Percentiles rank a stretch among this genome's conserved stretches.
Evolutionary conservation across 2,888 invertebrate species (phyloP).

Genomic region (Cephus sareptanus): DNA sequence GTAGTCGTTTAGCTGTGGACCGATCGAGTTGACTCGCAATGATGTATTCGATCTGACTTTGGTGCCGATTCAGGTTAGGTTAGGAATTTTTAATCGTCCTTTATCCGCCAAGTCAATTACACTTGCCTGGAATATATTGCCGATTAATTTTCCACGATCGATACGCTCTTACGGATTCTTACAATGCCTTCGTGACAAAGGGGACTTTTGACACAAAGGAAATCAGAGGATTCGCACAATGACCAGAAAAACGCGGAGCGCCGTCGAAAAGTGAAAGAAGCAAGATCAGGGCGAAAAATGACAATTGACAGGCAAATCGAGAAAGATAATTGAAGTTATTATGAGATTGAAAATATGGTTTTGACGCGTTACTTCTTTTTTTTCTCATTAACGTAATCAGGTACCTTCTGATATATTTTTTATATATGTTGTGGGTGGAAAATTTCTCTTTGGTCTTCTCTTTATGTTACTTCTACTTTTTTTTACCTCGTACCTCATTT

Average conservation of each 20-base stretch:
- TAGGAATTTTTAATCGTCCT: slow-evolving; percentile 16
- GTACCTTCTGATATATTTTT: no score
- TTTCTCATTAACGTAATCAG: no score
- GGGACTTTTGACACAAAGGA: slow-evolving; percentile 12
- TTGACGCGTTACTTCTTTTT: no score
- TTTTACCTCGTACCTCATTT: no score
- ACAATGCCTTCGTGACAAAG: slow-evolving; percentile 18
- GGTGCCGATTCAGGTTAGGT: not conserved
- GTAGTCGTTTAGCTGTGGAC: not conserved
- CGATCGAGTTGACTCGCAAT: not conserved
- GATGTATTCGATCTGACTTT: not conserved
- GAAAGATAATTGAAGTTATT: no score
- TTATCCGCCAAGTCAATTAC: slow-evolving; percentile 10
- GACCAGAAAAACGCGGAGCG: slow-evolving; percentile 7
- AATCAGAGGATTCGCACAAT: slow-evolving; percentile 15
- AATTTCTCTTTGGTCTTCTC: no score
- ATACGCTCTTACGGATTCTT: slow-evolving; percentile 1
- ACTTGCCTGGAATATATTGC: slow-evolving; percentile 14
- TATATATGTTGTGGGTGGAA: no score
- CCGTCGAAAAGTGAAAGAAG: not conserved
- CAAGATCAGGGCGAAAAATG: not conserved
- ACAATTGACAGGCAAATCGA: not conserved
- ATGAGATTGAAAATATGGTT: no score
- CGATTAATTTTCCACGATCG: slow-evolving; percentile 19
- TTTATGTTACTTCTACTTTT: no score